Conservation (phyloP, 2,797 vertebrate species). For the Fundulus diaphanus region DNA sequence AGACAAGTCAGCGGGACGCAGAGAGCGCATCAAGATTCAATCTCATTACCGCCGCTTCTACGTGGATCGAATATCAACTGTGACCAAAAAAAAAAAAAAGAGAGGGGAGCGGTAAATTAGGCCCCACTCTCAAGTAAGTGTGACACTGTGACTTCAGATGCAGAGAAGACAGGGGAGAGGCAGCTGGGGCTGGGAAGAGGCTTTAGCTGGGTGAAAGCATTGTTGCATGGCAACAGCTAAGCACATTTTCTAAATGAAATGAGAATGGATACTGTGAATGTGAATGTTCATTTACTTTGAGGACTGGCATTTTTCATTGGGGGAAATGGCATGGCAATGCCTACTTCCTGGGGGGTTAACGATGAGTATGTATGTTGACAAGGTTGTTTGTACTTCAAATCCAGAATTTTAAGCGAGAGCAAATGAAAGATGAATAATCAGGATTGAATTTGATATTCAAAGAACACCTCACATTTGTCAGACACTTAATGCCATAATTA, state of each 20-base stretch:
- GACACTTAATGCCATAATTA: not conserved
- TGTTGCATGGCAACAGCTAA: conserved; percentile 83
- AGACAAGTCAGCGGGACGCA: conserved; percentile 55
- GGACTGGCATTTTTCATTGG: conserved; percentile 64
- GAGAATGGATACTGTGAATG: conserved; percentile 73
- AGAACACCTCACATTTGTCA: conserved; percentile 23
- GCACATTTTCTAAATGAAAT: conserved; percentile 78
- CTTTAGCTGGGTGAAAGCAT: conserved; percentile 55
- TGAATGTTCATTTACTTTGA: conserved; percentile 76
- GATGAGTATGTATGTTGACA: conserved; percentile 59
- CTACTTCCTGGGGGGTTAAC: conserved; percentile 61
- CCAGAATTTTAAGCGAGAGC: conserved; percentile 37
- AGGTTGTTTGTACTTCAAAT: conserved; percentile 64
- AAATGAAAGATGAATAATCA: conserved; percentile 30
- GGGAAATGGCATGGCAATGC: conserved; percentile 36
- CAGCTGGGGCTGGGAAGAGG: conserved; percentile 34
- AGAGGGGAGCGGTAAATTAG: conserved; percentile 63
- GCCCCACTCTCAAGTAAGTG: conserved; percentile 62
- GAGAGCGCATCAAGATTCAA: conserved; percentile 75
- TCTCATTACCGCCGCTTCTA: conserved; percentile 75
- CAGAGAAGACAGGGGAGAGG: conserved; percentile 46
- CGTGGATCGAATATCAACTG: conserved; percentile 73
- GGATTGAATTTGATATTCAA: conserved; percentile 39
- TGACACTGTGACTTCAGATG: conserved; percentile 73
- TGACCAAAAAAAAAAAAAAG: conserved; percentile 57